These are phyloP conservation scores for Esperia sulphurella DNA, from an alignment of 2,888 invertebrate species.

Conservation along the genomic window DNA sequence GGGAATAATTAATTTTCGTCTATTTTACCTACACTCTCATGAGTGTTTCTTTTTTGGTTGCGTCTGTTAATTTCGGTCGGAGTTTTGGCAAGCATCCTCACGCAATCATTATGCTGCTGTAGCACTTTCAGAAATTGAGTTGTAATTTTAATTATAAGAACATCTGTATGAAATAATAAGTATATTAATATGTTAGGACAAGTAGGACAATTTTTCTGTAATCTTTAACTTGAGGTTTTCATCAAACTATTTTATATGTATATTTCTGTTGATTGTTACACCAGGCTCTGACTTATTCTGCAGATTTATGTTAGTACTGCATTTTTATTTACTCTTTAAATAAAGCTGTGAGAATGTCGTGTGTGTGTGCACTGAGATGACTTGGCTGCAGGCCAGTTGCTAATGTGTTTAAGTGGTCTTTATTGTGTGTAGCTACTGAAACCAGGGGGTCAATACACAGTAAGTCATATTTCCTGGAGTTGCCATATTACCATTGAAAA, in stretches of 20 bases:
- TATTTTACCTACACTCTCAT: not conserved
- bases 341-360: too few species aligned
- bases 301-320: too few species aligned
- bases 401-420: too few species aligned
- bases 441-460: too few species aligned
- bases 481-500: too few species aligned
- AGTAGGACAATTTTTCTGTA: slow-evolving; percentile 45
- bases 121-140: slow-evolving; percentile 24
- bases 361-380: too few species aligned
- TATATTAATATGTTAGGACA: slow-evolving; percentile 39
- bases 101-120: slow-evolving; percentile 21
- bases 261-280: slow-evolving; percentile 7
- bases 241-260: slow-evolving; percentile 11
- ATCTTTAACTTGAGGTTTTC: slow-evolving; percentile 34
- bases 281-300: slow-evolving; percentile 5
- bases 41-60: not conserved
- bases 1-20: not conserved
- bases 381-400: too few species aligned
- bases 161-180: slow-evolving; percentile 38
- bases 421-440: too few species aligned
- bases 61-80: not conserved
- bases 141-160: slow-evolving; percentile 38
- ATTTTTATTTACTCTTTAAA: too few species aligned
- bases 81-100: slow-evolving; percentile 32
- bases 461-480: too few species aligned